phyloP scores from a whole-genome alignment of 2,888 invertebrate species.

The Belgica antarctica region DNA sequence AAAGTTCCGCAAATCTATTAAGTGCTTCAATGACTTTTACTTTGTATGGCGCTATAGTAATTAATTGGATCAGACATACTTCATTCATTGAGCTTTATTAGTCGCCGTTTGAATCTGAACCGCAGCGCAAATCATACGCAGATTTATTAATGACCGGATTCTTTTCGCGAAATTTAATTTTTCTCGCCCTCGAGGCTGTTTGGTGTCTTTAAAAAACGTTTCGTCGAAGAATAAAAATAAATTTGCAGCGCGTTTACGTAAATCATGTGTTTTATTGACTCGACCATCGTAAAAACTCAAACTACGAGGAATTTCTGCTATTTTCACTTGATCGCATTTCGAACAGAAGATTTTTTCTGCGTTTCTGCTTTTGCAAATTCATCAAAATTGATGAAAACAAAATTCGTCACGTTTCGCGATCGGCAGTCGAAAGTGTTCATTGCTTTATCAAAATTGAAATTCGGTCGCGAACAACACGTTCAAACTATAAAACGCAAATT shows the following conservation, averaged over 20 bases:
- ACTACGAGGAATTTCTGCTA: not conserved
- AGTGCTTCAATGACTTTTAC: not conserved
- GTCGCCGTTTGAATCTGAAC: not conserved
- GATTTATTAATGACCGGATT: constrained; percentile 41
- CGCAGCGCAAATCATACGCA: constrained; percentile 15
- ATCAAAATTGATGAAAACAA: not conserved
- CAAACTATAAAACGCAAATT: not conserved
- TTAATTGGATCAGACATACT: constrained; percentile 6
- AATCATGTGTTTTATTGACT: constrained; percentile 2
- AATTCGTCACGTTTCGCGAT: not conserved
- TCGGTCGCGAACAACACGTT: not conserved
- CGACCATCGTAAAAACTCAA: not conserved
- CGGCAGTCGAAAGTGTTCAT: not conserved
- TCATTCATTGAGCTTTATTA: not conserved
- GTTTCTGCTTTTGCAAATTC: not conserved
- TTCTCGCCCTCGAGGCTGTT: not conserved
- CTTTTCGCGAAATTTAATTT: not conserved
- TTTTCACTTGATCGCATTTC: not conserved
- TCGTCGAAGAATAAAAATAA: constrained; percentile 1
- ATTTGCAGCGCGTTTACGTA: not conserved
- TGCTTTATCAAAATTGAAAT: not conserved
- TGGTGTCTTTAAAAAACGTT: not conserved
- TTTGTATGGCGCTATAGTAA: not conserved
- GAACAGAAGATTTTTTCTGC: no score
- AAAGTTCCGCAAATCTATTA: not conserved